Conservation (phyloP, 2,888 invertebrate genomes). For the Lamproptera curius region DNA sequence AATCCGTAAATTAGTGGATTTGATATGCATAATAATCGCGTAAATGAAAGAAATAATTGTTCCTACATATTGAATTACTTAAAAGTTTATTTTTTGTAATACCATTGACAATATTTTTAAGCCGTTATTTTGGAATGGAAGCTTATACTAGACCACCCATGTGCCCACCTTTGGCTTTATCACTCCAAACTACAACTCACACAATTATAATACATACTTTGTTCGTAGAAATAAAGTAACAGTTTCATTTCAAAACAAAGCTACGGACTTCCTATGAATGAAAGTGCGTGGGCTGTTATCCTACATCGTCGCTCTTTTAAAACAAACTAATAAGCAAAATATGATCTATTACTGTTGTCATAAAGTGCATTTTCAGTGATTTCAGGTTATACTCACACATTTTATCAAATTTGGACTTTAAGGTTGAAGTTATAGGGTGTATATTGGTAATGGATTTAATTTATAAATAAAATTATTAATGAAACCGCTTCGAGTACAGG, state of each 20-base stretch:
- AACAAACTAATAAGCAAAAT: slow-evolving; percentile 29
- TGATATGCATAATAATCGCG: too few relatives aligned
- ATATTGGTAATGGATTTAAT: slow-evolving; percentile 32
- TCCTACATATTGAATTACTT: too few relatives aligned
- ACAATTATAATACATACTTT: slow-evolving; percentile 46
- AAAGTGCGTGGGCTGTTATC: slow-evolving; percentile 68
- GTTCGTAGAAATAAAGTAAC: slow-evolving; percentile 66
- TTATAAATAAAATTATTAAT: slow-evolving; percentile 53
- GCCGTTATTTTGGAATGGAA: background rate
- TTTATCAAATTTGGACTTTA: too few relatives aligned
- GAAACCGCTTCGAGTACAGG: slow-evolving; percentile 61
- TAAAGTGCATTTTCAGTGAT: too few relatives aligned
- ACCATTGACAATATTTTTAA: too few relatives aligned
- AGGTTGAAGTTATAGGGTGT: slow-evolving; percentile 26
- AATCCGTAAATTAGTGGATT: too few relatives aligned
- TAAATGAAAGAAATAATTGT: too few relatives aligned
- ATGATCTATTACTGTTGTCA: too few relatives aligned
- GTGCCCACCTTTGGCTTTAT: slow-evolving; percentile 32
- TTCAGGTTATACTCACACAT: too few relatives aligned
- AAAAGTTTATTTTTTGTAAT: too few relatives aligned
- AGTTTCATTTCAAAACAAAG: slow-evolving; percentile 73
- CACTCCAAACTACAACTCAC: slow-evolving; percentile 39
- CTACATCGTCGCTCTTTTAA: slow-evolving; percentile 41
- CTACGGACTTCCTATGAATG: slow-evolving; percentile 63
- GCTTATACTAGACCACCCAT: slow-evolving; percentile 54